phyloP scores from a whole-genome alignment of 2,888 invertebrate genomes.

The Hypsopygia costalis region DNA sequence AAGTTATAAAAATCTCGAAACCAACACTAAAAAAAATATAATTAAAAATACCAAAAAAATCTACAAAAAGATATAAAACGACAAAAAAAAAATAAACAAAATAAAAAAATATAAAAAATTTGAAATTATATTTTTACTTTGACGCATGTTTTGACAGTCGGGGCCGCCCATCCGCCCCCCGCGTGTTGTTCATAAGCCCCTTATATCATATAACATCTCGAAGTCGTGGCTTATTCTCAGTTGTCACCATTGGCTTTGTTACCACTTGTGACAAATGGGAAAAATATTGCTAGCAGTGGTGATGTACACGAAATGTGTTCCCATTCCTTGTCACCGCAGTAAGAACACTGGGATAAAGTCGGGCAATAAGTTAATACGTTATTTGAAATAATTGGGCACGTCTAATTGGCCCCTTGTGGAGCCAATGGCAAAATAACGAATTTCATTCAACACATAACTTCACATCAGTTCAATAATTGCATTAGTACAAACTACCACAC shows the following conservation, averaged over 20 bases:
- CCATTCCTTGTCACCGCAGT: too few relatives aligned
- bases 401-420: too few relatives aligned
- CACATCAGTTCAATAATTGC: too few relatives aligned
- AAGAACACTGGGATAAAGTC: too few relatives aligned
- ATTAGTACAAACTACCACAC: too few relatives aligned
- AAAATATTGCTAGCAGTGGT: too few relatives aligned
- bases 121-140: slow-evolving; percentile 44
- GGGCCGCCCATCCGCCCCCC: slow-evolving; percentile 25
- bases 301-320: too few relatives aligned
- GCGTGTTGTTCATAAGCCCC: slow-evolving; percentile 11
- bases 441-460: too few relatives aligned
- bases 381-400: too few relatives aligned
- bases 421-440: too few relatives aligned
- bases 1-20: slow-evolving; percentile 49
- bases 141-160: slow-evolving; percentile 36
- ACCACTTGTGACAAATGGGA: background rate
- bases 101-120: slow-evolving; percentile 35
- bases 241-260: background rate
- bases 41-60: slow-evolving; percentile 42
- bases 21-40: slow-evolving; percentile 37
- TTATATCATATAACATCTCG: background rate
- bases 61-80: slow-evolving; percentile 34
- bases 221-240: background rate
- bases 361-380: too few relatives aligned
- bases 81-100: slow-evolving; percentile 29